Evolutionary conservation across 2,113 vertebrate genomes (phyloP).

Genomic region (Enhydra lutris): DNA sequence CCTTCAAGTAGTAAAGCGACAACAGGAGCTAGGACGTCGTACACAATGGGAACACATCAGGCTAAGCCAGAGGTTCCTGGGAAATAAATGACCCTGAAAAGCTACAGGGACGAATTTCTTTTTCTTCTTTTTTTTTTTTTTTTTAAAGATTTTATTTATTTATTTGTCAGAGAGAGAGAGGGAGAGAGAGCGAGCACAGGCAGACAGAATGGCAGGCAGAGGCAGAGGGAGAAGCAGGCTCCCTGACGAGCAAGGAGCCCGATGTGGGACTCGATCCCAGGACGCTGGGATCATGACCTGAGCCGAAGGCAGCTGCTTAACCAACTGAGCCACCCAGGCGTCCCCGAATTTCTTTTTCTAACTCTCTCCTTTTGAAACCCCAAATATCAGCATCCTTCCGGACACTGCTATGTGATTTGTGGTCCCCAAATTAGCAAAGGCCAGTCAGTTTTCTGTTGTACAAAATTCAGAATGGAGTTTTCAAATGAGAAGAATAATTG

Average conservation of each 20-base stretch:
- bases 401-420: neutral
- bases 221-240: too few species aligned
- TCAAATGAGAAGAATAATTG: neutral
- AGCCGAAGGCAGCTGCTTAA: too few species aligned
- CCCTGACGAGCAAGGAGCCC: too few species aligned
- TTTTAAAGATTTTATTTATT: too few species aligned
- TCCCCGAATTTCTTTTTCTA: neutral
- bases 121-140: too few species aligned
- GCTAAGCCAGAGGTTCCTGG: neutral
- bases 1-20: slow-evolving; percentile 71
- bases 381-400: neutral
- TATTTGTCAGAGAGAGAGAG: too few species aligned
- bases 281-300: too few species aligned
- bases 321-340: too few species aligned
- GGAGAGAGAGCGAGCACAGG: too few species aligned
- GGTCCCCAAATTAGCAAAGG: neutral
- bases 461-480: neutral
- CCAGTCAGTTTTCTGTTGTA: neutral
- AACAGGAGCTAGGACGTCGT: neutral
- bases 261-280: too few species aligned
- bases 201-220: too few species aligned
- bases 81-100: neutral
- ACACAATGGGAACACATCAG: neutral
- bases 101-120: neutral
- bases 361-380: neutral